Percentiles rank a stretch among this genome's conserved stretches.
phyloP scores from a whole-genome alignment of 2,888 invertebrate species.

The Oxyscelio sp. region DNA sequence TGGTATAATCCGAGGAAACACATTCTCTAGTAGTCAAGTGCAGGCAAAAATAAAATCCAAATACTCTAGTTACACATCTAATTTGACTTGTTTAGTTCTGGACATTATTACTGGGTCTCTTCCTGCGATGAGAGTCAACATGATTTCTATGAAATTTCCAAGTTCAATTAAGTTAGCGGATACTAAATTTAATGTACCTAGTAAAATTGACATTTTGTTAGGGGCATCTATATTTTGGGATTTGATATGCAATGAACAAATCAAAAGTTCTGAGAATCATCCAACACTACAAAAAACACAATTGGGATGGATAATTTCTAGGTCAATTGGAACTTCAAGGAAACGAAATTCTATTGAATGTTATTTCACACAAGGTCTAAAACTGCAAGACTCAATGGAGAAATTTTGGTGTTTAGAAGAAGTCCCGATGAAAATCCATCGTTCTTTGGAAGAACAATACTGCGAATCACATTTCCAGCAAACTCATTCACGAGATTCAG shows the following conservation, averaged over 20 bases:
- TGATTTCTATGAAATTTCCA: not conserved
- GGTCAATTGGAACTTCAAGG: not conserved
- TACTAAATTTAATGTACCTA: not conserved
- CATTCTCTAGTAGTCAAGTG: not conserved
- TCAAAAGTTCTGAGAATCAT: not conserved
- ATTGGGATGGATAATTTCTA: not conserved
- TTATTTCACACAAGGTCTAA: not conserved
- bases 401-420: not conserved
- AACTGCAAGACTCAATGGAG: not conserved
- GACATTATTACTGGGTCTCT: not conserved
- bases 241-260: not conserved
- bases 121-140: not conserved
- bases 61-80: not conserved
- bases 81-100: not conserved
- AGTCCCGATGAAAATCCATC: not conserved
- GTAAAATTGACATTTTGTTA: not conserved
- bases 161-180: not conserved
- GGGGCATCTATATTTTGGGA: slow-evolving; percentile 2
- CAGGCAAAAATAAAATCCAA: not conserved
- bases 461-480: slow-evolving; percentile 68
- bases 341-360: not conserved
- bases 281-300: not conserved
- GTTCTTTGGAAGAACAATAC: slow-evolving; percentile 46
- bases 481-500: slow-evolving; percentile 21
- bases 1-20: not conserved